phyloP scores from a whole-genome alignment of 2,888 invertebrate species.

The Thalpophila matura region DNA sequence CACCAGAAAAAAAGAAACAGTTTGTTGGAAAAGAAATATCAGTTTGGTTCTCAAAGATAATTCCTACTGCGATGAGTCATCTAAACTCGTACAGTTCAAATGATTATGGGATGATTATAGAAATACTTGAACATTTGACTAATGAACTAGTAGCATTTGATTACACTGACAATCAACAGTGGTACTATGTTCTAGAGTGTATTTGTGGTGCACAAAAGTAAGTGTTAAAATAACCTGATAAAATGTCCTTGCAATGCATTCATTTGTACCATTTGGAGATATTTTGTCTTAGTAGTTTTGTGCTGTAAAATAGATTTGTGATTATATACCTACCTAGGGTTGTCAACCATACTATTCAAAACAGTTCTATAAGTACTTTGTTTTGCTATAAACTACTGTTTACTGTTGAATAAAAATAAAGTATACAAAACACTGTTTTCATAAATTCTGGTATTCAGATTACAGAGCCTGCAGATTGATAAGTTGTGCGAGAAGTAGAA shows the following conservation, averaged over 20 bases:
- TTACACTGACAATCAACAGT: conserved; percentile 80
- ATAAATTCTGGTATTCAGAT: no score
- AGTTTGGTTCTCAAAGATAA: conserved; percentile 86
- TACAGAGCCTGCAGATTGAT: no score
- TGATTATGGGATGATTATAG: conserved; percentile 54
- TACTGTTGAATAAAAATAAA: no score
- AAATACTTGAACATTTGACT: conserved; percentile 82
- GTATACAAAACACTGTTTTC: no score
- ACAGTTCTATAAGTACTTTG: no score
- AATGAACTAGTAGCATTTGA: conserved; percentile 78
- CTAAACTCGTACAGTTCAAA: conserved; percentile 19
- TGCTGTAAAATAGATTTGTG: no score
- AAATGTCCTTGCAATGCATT: background rate
- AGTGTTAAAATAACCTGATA: conserved; percentile 55
- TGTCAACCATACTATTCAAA: no score
- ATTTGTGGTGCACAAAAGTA: conserved; percentile 80
- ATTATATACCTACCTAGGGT: no score
- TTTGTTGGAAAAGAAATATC: conserved; percentile 81
- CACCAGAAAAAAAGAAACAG: conserved; percentile 72
- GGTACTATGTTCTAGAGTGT: conserved; percentile 78
- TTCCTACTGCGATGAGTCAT: conserved; percentile 81
- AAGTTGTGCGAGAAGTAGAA: no score
- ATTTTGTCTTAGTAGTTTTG: no score
- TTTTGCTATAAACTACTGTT: no score
- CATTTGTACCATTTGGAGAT: no score